Evolutionary conservation across 2,888 invertebrate species (phyloP).

Genomic region (Phortica okadai): DNA sequence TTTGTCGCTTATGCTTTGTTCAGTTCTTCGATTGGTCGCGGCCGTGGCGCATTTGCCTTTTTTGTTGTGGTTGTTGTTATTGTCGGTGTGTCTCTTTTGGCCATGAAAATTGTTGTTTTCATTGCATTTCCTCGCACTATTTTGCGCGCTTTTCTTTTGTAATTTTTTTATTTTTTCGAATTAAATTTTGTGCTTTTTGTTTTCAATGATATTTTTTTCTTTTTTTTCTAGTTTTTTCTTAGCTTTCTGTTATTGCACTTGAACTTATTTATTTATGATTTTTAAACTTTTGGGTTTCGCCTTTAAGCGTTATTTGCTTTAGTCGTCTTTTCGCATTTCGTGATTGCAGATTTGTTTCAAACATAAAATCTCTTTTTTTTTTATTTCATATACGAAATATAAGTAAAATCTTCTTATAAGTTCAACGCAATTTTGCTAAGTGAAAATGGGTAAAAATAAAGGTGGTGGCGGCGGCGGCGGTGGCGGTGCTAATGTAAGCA

Average conservation of each 20-base stretch:
- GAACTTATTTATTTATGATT: slow-evolving; percentile 55
- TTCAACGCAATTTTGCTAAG: background rate
- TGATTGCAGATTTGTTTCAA: slow-evolving; percentile 44
- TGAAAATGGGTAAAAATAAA: slow-evolving; percentile 73
- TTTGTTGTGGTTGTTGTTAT: no score
- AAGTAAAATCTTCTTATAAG: no score
- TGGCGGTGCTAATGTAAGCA: slow-evolving; percentile 73
- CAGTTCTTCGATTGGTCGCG: background rate
- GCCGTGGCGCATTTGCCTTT: background rate
- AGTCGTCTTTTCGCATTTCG: slow-evolving; percentile 56
- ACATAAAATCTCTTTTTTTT: no score
- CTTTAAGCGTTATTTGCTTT: slow-evolving; percentile 49
- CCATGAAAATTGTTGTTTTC: background rate
- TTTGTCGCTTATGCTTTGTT: background rate
- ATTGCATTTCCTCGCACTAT: background rate
- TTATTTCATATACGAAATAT: no score
- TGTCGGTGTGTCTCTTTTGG: background rate
- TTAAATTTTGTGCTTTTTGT: slow-evolving; percentile 12
- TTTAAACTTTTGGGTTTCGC: slow-evolving; percentile 8
- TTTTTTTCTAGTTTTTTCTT: slow-evolving; percentile 46
- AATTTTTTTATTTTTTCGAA: slow-evolving; percentile 17
- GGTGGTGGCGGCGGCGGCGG: slow-evolving; percentile 61
- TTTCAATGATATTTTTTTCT: slow-evolving; percentile 21
- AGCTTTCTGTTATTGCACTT: slow-evolving; percentile 35
- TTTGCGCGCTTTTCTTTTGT: background rate